phyloP scores from a whole-genome alignment of 2,113 vertebrate genomes.

The Fulmarus glacialis region DNA sequence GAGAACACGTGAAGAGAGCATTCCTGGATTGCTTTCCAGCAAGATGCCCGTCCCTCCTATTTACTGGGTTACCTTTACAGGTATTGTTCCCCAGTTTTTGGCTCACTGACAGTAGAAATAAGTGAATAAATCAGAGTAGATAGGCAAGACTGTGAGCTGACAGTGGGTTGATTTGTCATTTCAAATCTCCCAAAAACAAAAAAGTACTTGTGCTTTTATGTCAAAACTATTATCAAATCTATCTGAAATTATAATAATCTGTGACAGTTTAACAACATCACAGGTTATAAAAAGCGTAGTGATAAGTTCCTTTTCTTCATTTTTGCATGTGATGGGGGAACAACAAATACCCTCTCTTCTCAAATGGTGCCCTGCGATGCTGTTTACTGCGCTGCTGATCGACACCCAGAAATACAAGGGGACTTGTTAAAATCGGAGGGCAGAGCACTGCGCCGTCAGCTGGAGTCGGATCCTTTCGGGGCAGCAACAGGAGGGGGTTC shows the following conservation, averaged over 20 bases:
- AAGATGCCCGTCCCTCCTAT: background rate
- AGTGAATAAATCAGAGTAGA: conserved; percentile 13
- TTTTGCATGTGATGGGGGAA: background rate
- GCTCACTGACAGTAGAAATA: background rate
- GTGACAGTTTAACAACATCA: conserved; percentile 14
- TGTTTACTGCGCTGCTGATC: background rate
- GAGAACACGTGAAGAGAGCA: background rate
- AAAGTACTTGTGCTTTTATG: conserved; percentile 9
- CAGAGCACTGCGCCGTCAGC: background rate
- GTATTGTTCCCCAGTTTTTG: background rate
- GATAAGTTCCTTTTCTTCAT: background rate
- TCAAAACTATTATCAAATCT: conserved; percentile 47
- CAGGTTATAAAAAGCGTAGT: background rate
- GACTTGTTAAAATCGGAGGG: background rate
- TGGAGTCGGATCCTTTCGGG: background rate
- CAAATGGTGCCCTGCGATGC: background rate
- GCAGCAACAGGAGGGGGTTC: background rate
- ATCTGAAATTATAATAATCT: conserved; percentile 11
- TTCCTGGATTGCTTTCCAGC: background rate
- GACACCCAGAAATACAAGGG: background rate
- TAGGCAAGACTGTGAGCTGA: background rate
- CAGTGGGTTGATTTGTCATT: conserved; percentile 35
- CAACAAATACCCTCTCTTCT: background rate
- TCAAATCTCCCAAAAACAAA: background rate
- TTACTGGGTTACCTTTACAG: background rate